A percentile compares a stretch with the other conserved stretches of the same genome.
Evolutionary conservation across 1,140 invertebrate genomes (phyloP).

Genomic region (Melanaphis sacchari): DNA sequence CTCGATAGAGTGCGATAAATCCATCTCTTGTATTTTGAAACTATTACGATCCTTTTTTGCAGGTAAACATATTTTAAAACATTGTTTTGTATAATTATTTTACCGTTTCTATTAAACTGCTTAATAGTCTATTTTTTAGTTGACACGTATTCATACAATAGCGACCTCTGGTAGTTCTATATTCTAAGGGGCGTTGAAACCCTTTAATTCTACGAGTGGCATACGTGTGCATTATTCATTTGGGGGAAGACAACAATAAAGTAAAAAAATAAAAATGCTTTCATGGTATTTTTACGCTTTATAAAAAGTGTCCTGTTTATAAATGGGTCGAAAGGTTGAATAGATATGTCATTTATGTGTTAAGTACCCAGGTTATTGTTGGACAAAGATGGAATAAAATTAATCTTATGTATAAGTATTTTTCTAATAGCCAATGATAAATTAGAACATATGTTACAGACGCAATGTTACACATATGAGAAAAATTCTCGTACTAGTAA

Average conservation of each 20-base stretch:
- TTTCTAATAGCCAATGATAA: neutral
- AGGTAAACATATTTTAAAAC: neutral
- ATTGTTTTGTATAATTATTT: neutral
- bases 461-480: neutral
- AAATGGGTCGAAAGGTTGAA: conserved; percentile 13
- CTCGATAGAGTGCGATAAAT: neutral
- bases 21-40: neutral
- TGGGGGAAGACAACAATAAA: neutral
- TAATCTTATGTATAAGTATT: neutral
- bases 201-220: conserved; percentile 25
- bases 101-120: conserved; percentile 6
- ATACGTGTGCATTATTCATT: conserved; percentile 42
- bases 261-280: neutral
- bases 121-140: conserved; percentile 17
- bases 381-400: neutral
- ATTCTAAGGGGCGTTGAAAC: neutral
- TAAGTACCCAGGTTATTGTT: neutral
- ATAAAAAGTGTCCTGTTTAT: neutral
- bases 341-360: neutral
- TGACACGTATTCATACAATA: conserved; percentile 8
- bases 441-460: neutral
- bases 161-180: neutral
- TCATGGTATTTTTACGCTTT: neutral
- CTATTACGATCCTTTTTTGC: neutral
- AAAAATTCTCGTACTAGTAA: neutral